Evolutionary conservation across 1,140 invertebrate species (phyloP).

Genomic region (Tetragonula clypearis): DNA sequence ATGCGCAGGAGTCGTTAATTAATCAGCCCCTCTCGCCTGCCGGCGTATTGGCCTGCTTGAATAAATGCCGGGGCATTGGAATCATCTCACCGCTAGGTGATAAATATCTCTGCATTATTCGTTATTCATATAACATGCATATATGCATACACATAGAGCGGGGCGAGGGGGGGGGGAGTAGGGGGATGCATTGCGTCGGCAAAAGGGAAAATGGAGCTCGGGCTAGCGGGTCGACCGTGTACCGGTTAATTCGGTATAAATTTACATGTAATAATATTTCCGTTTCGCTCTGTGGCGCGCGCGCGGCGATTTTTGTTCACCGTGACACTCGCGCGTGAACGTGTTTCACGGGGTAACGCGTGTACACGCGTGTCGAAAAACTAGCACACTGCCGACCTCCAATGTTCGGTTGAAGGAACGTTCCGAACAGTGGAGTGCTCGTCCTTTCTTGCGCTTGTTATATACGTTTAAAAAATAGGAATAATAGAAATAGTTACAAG

Average conservation of each 20-base stretch:
- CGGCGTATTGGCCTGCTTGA: constrained; percentile 15
- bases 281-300: not conserved
- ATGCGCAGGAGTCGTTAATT: constrained; percentile 56
- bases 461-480: no score
- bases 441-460: no score
- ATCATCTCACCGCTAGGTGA: constrained; percentile 30
- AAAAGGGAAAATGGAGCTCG: not conserved
- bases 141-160: not conserved
- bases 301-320: not conserved
- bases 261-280: constrained; percentile 47
- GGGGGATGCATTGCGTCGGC: not conserved
- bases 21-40: constrained; percentile 41
- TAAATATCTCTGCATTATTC: constrained; percentile 43
- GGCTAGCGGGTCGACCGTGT: not conserved
- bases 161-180: no score
- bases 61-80: constrained; percentile 46
- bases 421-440: no score
- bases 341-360: no score
- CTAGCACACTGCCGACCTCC: no score
- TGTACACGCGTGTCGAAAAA: no score
- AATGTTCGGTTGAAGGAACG: no score
- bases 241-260: constrained; percentile 39
- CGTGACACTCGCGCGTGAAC: not conserved
- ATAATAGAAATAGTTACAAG: no score
- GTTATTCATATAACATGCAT: constrained; percentile 32